These are phyloP conservation scores for Arrhopalites spinosus DNA, from an alignment of 2,888 invertebrate species.

Conservation along the genomic window DNA sequence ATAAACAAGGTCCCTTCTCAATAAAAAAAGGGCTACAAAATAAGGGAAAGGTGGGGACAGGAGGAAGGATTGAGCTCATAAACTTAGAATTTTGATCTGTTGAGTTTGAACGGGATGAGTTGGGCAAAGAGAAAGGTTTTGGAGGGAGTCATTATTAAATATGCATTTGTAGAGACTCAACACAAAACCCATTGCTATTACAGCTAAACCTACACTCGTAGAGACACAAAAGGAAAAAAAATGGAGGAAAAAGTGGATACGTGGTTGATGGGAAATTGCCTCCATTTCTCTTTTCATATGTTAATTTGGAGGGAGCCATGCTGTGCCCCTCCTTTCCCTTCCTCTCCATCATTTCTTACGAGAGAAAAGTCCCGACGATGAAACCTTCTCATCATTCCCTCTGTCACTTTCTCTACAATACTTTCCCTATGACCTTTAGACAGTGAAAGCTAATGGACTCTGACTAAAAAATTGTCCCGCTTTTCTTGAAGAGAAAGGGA, in stretches of 20 bases:
- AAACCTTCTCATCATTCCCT: background rate
- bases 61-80: slow-evolving; percentile 7
- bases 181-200: background rate
- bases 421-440: no score
- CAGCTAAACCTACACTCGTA: background rate
- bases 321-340: background rate
- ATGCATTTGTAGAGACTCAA: slow-evolving; percentile 24
- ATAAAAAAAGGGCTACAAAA: no score
- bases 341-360: background rate
- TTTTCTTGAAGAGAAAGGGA: no score
- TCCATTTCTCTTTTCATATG: slow-evolving; percentile 35
- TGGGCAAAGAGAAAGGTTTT: background rate
- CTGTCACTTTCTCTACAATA: background rate
- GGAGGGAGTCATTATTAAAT: slow-evolving; percentile 34
- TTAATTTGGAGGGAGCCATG: slow-evolving; percentile 25
- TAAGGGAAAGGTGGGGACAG: background rate
- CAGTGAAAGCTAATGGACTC: no score
- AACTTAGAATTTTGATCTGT: slow-evolving; percentile 15
- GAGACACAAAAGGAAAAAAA: background rate
- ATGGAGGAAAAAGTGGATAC: background rate
- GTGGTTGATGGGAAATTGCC: slow-evolving; percentile 19
- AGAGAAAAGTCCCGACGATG: background rate
- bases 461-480: no score
- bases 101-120: no score
- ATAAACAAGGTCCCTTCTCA: no score